A percentile compares a stretch with the other conserved stretches of the same genome.
phyloP scores from a whole-genome alignment of 2,888 invertebrate species.

The Athalia circularis region DNA sequence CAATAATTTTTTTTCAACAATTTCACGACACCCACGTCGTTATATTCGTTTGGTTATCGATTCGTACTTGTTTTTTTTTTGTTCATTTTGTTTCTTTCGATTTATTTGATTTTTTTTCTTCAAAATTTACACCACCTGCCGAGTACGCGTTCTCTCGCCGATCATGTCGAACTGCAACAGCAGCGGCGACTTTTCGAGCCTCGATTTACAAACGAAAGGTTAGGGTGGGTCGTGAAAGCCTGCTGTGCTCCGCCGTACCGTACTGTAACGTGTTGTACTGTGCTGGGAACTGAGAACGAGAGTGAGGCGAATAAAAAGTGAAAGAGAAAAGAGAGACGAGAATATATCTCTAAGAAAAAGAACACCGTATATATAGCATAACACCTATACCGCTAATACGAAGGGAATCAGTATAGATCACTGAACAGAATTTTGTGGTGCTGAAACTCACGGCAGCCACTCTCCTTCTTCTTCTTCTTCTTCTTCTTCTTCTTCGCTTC shows the following conservation, averaged over 20 bases:
- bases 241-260: neutral
- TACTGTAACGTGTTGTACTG: neutral
- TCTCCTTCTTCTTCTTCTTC: too few relatives aligned
- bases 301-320: neutral
- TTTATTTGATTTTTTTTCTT: neutral
- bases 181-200: too few relatives aligned
- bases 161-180: conserved; percentile 1
- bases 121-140: too few relatives aligned
- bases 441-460: too few relatives aligned
- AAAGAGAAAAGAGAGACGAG: neutral
- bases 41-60: too few relatives aligned
- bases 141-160: neutral
- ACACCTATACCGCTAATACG: too few relatives aligned
- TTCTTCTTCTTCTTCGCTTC: too few relatives aligned
- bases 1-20: neutral
- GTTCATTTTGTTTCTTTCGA: neutral
- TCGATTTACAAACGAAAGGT: conserved; percentile 6
- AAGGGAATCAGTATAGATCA: too few relatives aligned
- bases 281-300: neutral
- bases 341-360: too few relatives aligned
- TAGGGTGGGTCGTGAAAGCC: conserved; percentile 30
- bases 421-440: too few relatives aligned
- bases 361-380: too few relatives aligned
- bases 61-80: neutral
- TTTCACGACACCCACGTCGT: too few relatives aligned